Percentiles rank a stretch among this genome's conserved stretches.
phyloP scores from a whole-genome alignment of 2,113 vertebrate genomes.

The Thomomys bottae region DNA sequence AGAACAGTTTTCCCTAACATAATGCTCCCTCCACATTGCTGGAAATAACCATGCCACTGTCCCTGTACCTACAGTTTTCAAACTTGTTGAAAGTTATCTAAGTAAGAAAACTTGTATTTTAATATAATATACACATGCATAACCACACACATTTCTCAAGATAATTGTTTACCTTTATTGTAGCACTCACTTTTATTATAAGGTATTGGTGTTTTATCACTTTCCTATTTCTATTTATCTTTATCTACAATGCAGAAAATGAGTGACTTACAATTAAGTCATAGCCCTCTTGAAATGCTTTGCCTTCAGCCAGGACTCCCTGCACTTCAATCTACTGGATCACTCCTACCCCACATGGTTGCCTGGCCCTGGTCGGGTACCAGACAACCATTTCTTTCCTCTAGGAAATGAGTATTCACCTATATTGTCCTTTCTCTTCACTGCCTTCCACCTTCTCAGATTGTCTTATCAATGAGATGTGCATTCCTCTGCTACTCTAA shows the following conservation, averaged over 20 bases:
- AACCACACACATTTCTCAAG: neutral
- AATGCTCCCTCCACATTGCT: neutral
- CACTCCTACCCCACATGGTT: neutral
- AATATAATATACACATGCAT: no score
- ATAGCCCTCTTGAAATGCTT: neutral
- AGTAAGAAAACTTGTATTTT: neutral
- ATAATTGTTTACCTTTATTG: neutral
- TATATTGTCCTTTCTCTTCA: neutral
- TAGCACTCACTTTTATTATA: neutral
- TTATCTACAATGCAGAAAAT: neutral
- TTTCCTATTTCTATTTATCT: neutral
- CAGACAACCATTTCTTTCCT: neutral
- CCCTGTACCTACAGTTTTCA: neutral
- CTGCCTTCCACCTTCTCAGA: neutral
- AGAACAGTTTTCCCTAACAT: neutral
- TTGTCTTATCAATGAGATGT: neutral
- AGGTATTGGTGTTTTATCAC: no score
- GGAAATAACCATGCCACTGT: neutral
- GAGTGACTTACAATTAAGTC: neutral
- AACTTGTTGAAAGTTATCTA: neutral
- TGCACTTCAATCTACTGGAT: no score
- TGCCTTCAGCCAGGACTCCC: no score
- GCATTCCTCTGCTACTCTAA: neutral
- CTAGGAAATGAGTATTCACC: neutral
- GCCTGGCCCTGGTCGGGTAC: accelerated